Base-by-base conservation (phyloP, 2,888 invertebrate genomes). In the Chironomus tentans region DNA sequence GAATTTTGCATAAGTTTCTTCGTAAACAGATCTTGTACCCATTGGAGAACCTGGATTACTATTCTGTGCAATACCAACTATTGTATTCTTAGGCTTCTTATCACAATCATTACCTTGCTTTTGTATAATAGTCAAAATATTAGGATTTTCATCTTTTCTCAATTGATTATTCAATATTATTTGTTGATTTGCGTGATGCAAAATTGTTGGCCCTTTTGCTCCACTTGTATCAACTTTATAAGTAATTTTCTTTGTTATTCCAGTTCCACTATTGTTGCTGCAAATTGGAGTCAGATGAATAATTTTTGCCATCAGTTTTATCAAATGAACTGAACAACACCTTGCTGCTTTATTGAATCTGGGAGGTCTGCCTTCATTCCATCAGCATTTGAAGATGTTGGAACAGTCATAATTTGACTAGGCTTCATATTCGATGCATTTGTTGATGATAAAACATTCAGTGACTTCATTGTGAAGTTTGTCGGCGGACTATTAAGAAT, bases 241-340 rank as follows among this genome's bases (percentile, higher is more conserved):
- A 85, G 85, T 77, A 15, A 76, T 76, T 56, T 76, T 68, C 38
- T 76, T 68, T 28, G 76, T 47, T 85, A 86, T 77, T 86, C 79
- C 79, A 86, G 81, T 62, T 86, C 79, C 6, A 87, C 87, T 85
- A 24, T 18, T 13, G 87, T 86, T 78, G 86, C 84, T 79, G 78
- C 86, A 85, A 24, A 87, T 85, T 18, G 86, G 83, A 78, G 87
- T 87, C 15, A 88, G 80, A 77, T 87, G 87, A 78, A 88, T 86
- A 74, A 87, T 81, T 82, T n/a, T 88, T 88, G 10, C 87, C 87
- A 79, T 87, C 88, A 56, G 89, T 87, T 82, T 89, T 89, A 80
- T n/a, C 89, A 89, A 68, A 89, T 87, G 80, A 89, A 88, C 79
- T 89, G 88, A 28, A 89, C 85, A 85, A 86, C 86, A 22, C 85